A percentile compares a stretch with the other conserved stretches of the same genome.
These are phyloP conservation scores for Odobenus rosmarus DNA, from an alignment of 2,113 vertebrate genomes.

Conservation along the genomic window DNA sequence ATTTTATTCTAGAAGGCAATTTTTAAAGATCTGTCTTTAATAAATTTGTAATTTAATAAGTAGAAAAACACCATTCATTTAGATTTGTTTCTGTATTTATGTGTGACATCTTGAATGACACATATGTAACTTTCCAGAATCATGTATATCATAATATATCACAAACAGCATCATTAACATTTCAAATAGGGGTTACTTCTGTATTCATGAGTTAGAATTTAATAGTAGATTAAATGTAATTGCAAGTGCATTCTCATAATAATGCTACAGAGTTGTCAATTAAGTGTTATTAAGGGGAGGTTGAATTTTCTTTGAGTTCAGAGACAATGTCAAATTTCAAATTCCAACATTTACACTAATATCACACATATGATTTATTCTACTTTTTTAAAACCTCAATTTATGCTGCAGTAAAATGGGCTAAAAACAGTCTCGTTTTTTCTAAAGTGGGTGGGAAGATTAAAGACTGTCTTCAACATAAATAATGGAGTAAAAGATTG, in stretches of 20 bases:
- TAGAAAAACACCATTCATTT: constrained; percentile 68
- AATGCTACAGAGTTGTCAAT: constrained; percentile 61
- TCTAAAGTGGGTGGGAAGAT: background rate
- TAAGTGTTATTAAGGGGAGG: constrained; percentile 65
- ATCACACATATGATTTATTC: constrained; percentile 46
- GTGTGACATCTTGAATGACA: constrained; percentile 74
- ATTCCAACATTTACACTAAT: constrained; percentile 65
- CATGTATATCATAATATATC: constrained; percentile 80
- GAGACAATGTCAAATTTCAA: constrained; percentile 69
- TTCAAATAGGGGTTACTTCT: constrained; percentile 74
- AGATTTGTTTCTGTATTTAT: constrained; percentile 76
- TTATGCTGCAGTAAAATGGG: constrained; percentile 58
- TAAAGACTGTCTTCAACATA: background rate
- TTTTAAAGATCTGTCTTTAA: constrained; percentile 66
- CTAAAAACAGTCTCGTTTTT: background rate
- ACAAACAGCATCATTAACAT: constrained; percentile 75
- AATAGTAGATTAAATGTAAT: constrained; percentile 66
- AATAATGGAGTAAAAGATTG: constrained; percentile 22
- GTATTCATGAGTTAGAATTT: constrained; percentile 29
- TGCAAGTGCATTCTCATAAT: constrained; percentile 67
- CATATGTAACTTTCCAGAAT: constrained; percentile 52
- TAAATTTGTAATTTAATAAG: constrained; percentile 64
- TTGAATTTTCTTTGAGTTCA: constrained; percentile 72
- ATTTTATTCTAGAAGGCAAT: constrained; percentile 73
- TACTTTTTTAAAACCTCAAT: constrained; percentile 47